Evolutionary conservation across 2,888 invertebrate species (phyloP).

Genomic region (Dysmachus trigonus): DNA sequence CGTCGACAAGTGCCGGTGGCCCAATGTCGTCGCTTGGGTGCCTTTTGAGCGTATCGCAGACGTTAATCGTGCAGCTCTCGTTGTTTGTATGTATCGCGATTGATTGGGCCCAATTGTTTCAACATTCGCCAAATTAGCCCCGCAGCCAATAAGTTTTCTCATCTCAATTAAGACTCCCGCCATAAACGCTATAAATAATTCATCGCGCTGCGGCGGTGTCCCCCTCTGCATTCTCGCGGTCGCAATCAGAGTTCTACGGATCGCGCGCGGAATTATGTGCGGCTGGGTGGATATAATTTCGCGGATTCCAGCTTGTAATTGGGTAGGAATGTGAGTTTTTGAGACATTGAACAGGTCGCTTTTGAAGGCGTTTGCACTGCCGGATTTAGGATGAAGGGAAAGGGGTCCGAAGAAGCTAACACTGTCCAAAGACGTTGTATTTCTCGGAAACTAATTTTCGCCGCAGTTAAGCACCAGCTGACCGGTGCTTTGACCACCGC

Average conservation of each 20-base stretch:
- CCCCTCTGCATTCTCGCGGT: background rate
- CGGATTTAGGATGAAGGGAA: background rate
- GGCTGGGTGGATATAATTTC: background rate
- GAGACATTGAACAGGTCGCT: background rate
- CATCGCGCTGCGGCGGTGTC: background rate
- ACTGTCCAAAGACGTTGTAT: background rate
- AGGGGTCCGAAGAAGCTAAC: background rate
- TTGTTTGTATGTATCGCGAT: background rate
- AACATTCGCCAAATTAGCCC: conserved; percentile 11
- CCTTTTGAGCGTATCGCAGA: background rate
- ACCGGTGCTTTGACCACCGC: background rate
- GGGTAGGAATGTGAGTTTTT: background rate
- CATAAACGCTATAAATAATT: background rate
- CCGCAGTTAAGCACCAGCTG: background rate
- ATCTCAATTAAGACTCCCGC: conserved; percentile 4
- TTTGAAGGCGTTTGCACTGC: background rate
- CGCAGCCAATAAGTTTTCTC: background rate
- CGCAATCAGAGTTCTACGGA: background rate
- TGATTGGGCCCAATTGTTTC: conserved; percentile 13
- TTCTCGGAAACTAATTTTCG: background rate
- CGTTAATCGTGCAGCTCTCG: background rate
- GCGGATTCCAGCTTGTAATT: background rate
- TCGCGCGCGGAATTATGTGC: background rate
- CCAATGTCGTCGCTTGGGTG: background rate
- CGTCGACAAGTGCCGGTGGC: background rate